A percentile compares a stretch with the other conserved stretches of the same genome.
Conservation (phyloP, 2,797 vertebrate genomes). For the Staurois parvus region DNA sequence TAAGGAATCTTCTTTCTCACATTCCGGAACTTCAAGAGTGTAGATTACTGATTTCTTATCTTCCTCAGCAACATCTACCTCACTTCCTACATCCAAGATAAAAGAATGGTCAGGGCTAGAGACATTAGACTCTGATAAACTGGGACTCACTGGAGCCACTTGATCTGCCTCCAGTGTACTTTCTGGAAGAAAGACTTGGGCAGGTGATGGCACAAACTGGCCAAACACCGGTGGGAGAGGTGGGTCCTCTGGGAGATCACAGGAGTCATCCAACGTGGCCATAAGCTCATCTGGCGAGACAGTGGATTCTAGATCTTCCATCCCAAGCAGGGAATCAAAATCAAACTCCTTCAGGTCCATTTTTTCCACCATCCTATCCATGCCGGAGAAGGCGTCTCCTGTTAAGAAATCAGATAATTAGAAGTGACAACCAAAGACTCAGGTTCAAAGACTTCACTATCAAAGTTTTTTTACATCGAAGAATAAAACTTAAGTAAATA, state of each 20-base stretch:
- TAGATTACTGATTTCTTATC: constrained; percentile 70
- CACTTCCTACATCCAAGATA: constrained; percentile 85
- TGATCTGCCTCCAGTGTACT: constrained; percentile 70
- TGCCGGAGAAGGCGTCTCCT: constrained; percentile 90
- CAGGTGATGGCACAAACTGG: constrained; percentile 66
- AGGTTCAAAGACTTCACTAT: too few species aligned
- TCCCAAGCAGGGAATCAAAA: constrained; percentile 86
- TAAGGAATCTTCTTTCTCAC: constrained; percentile 74
- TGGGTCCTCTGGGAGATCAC: constrained; percentile 79
- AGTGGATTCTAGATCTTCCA: constrained; percentile 86
- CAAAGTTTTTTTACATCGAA: too few species aligned
- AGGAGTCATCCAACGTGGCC: constrained; percentile 85
- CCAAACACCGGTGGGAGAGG: constrained; percentile 67
- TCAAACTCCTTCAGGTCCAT: constrained; percentile 92
- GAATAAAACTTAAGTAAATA: too few species aligned
- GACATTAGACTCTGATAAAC: constrained; percentile 69
- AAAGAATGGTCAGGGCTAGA: constrained; percentile 77
- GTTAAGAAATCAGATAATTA: background rate
- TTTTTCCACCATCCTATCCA: constrained; percentile 98
- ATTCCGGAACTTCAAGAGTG: constrained; percentile 66
- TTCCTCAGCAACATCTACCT: constrained; percentile 83
- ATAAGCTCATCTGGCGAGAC: constrained; percentile 88
- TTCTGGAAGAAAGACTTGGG: constrained; percentile 68
- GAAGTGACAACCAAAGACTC: too few species aligned
- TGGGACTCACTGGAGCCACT: constrained; percentile 70